These are phyloP conservation scores for Microcebus ravelobensis DNA, from an alignment of 2,113 vertebrate species.

Conservation along the genomic window DNA sequence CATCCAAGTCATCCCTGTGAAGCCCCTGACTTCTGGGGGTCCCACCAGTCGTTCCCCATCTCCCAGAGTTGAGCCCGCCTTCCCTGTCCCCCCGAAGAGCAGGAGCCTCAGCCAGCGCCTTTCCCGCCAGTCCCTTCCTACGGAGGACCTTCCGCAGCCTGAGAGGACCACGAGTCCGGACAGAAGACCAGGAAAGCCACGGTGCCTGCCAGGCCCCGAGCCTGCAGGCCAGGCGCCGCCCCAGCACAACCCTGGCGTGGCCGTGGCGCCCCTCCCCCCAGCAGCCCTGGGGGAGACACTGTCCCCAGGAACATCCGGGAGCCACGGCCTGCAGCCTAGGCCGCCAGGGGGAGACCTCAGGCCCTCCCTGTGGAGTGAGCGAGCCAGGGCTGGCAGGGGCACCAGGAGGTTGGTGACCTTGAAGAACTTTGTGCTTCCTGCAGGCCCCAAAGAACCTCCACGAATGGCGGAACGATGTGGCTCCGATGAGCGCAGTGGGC, in stretches of 20 bases:
- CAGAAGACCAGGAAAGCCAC: constrained; percentile 69
- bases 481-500: constrained; percentile 82
- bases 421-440: constrained; percentile 90
- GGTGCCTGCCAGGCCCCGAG: constrained; percentile 84
- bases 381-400: neutral
- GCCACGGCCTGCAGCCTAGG: constrained; percentile 89
- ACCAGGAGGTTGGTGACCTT: constrained; percentile 89
- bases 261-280: constrained; percentile 89
- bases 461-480: constrained; percentile 85
- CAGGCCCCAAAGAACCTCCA: constrained; percentile 83
- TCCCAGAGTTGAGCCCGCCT: neutral
- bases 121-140: neutral
- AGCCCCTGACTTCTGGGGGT: neutral
- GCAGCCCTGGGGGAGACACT: constrained; percentile 84
- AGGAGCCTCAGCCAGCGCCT: neutral
- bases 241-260: constrained; percentile 85
- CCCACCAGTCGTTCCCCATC: neutral
- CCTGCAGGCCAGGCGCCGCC: constrained; percentile 85
- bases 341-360: constrained; percentile 84
- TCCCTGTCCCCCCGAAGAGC: neutral
- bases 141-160: constrained; percentile 75
- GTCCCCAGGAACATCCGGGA: constrained; percentile 86
- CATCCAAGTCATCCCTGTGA: too few relatives aligned
- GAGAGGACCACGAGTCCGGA: constrained; percentile 83
- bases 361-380: constrained; percentile 62